Base-by-base conservation (phyloP, 2,888 invertebrate genomes). In the Hipparchia semele region DNA sequence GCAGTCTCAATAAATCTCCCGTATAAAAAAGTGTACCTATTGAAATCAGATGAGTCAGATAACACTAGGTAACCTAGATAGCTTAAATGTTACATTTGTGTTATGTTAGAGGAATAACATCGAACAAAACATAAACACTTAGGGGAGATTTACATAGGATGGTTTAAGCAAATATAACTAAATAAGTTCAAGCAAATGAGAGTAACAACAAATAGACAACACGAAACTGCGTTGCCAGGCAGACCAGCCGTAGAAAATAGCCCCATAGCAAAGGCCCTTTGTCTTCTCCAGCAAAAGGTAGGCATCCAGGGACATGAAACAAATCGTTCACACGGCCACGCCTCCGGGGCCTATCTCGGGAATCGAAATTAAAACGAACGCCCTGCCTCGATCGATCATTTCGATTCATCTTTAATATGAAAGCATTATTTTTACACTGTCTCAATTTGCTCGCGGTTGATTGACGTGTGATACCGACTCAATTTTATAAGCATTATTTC, bases 351-450 rank as follows among this genome's bases (percentile, higher is more conserved):
- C 88, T 87, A 89, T 90, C 90, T 89, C 87, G 83, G 83, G 86
- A 90, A 92, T 92, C 93, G 90, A 91, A 93, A 94, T 93, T 92
- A 92, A 93, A 92, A 93, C 86, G 89, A 88, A 91, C 93, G 90
- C 91, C 90, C 90, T 85, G 84, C 82, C 89, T 83, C 91, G 86
- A 94, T 94, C 93, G 93, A 93, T 94, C 93, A 94, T 91, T 90
- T 86, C 86, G 86, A 90, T 90, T 92, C 84, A 82, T 81, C 89
- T 90, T 90, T 91, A 90, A 91, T 92, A 92, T 90, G 89, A 91
- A 87, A 85, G 86, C 86, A 87, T 90, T 90, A 90, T 91, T 90
- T 90, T 85, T 88, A 87, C 89, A 90, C 87, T 86, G 90, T 88
- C 90, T 91, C 91, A 90, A 92, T 92, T 90, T 89, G 88, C 87